Conservation (phyloP, 1,140 invertebrate species). For the Drosophila oshimai region DNA sequence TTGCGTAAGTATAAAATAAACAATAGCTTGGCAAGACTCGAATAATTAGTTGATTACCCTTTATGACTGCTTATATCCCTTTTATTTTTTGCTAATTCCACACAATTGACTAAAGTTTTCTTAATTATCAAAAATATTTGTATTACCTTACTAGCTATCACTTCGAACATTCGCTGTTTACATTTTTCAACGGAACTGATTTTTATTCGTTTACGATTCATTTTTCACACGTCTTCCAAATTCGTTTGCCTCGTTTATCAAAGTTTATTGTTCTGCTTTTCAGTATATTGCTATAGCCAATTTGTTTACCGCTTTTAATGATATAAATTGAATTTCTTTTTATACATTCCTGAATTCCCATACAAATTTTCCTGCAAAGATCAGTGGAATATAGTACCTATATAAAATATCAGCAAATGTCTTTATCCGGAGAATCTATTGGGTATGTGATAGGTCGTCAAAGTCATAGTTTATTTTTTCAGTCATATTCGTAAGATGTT, state of each 20-base stretch:
- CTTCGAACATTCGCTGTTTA: background rate
- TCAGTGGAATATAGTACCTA: slow-evolving; percentile 10
- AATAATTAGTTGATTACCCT: slow-evolving; percentile 9
- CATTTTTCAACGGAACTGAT: slow-evolving; percentile 14
- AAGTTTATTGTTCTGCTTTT: slow-evolving; percentile 24
- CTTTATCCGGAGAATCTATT: background rate
- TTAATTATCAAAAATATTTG: slow-evolving; percentile 29
- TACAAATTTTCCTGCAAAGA: slow-evolving; percentile 9
- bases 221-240: slow-evolving; percentile 33
- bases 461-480: slow-evolving; percentile 39
- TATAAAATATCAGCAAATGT: background rate
- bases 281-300: background rate
- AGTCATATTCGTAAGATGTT: slow-evolving; percentile 42
- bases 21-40: background rate
- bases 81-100: slow-evolving; percentile 3
- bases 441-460: background rate
- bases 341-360: slow-evolving; percentile 2
- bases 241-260: slow-evolving; percentile 11
- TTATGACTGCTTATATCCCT: background rate
- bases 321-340: slow-evolving; percentile 26
- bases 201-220: slow-evolving; percentile 30
- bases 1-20: slow-evolving; percentile 7
- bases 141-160: slow-evolving; percentile 25
- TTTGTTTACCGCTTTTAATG: slow-evolving; percentile 33
- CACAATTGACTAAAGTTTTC: slow-evolving; percentile 21